These are phyloP conservation scores for Anseranas semipalmata DNA, from an alignment of 2,113 vertebrate species.

Conservation along the genomic window DNA sequence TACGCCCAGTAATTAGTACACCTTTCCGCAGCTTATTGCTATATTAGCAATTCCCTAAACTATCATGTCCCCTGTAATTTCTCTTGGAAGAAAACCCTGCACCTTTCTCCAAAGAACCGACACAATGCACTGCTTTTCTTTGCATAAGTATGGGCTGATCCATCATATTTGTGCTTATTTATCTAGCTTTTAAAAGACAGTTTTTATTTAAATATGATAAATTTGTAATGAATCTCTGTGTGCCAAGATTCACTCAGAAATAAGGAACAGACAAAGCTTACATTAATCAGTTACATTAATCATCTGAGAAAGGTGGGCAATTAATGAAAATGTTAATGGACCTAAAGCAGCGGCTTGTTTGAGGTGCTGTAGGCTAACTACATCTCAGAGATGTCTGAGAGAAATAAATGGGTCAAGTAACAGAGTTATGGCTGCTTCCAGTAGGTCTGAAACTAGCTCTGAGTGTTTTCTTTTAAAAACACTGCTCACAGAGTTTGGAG, in stretches of 20 bases:
- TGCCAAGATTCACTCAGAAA: conserved; percentile 4
- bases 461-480: conserved; percentile 16
- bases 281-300: background rate
- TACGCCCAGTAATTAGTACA: conserved; percentile 15
- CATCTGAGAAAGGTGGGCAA: background rate
- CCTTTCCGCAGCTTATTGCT: conserved; percentile 43
- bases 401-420: conserved; percentile 49
- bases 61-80: background rate
- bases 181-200: conserved; percentile 20
- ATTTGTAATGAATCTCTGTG: background rate
- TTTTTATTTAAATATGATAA: conserved; percentile 30
- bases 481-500: conserved; percentile 32
- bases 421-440: background rate
- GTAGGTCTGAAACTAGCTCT: conserved; percentile 21
- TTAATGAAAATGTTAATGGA: conserved; percentile 7
- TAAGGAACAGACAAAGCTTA: conserved; percentile 6
- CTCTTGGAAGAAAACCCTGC: background rate
- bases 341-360: background rate
- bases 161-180: background rate
- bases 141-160: background rate
- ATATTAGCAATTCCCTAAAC: conserved; percentile 51
- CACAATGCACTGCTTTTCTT: background rate
- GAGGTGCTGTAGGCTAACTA: conserved; percentile 25
- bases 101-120: background rate
- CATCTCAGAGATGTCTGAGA: conserved; percentile 6